A percentile compares a stretch with the other conserved stretches of the same genome.
Conservation (phyloP, 2,113 vertebrate genomes). For the Vombatus ursinus region DNA sequence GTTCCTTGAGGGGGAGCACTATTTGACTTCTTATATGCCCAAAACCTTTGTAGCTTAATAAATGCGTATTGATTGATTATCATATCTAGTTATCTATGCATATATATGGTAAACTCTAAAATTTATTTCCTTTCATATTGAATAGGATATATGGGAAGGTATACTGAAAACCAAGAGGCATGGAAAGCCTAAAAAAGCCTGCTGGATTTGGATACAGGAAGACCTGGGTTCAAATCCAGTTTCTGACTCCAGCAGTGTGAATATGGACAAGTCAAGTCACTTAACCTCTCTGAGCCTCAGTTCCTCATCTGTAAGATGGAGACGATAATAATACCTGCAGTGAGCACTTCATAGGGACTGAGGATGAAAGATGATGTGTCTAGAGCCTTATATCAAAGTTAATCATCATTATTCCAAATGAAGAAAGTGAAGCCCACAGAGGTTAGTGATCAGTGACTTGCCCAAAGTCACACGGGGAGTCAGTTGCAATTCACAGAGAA, state of each 20-base stretch:
- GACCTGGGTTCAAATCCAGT: neutral
- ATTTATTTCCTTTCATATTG: neutral
- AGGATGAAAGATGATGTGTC: neutral
- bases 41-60: neutral
- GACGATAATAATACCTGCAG: neutral
- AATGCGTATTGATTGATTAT: neutral
- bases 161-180: neutral
- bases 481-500: neutral
- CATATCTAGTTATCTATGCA: neutral
- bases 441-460: neutral
- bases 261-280: neutral
- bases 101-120: neutral
- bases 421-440: neutral
- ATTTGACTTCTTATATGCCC: too few relatives aligned
- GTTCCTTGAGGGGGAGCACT: neutral
- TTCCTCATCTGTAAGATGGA: neutral
- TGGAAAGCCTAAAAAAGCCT: neutral
- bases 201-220: neutral
- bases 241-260: neutral
- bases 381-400: neutral
- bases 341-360: too few relatives aligned
- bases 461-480: neutral
- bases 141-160: neutral
- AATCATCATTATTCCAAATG: neutral
- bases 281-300: neutral